Evolutionary conservation across 1,140 invertebrate genomes (phyloP).

Genomic region (Procambarus virginalis): DNA sequence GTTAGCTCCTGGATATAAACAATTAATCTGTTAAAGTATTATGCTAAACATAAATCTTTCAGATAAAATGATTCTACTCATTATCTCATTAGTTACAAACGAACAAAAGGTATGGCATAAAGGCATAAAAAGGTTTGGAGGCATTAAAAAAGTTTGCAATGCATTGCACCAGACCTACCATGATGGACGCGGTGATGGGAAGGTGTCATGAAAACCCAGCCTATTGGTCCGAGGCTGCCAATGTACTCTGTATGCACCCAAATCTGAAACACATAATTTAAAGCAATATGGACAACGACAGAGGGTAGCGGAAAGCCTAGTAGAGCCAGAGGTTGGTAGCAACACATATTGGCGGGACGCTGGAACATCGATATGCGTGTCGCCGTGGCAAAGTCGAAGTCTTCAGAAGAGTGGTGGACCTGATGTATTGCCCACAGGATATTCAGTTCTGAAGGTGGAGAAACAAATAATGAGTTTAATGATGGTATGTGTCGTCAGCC

Average conservation of each 20-base stretch:
- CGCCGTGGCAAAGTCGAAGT: conserved; percentile 92
- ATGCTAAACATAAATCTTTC: too few relatives aligned
- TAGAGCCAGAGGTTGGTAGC: conserved; percentile 89
- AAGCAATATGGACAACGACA: conserved; percentile 80
- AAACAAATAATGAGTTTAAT: too few relatives aligned
- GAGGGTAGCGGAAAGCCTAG: conserved; percentile 83
- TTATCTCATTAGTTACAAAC: too few relatives aligned
- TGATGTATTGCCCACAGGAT: conserved; percentile 96
- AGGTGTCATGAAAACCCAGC: conserved; percentile 78
- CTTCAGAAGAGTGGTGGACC: conserved; percentile 95
- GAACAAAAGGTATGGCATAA: too few relatives aligned
- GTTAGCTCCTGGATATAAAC: conserved; percentile 13
- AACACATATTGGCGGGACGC: conserved; percentile 79
- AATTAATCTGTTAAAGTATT: too few relatives aligned
- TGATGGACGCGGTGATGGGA: conserved; percentile 80
- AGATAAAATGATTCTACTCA: too few relatives aligned
- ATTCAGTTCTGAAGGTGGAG: conserved; percentile 80
- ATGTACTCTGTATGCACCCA: conserved; percentile 77
- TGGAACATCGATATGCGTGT: conserved; percentile 88
- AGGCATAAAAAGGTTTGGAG: too few relatives aligned
- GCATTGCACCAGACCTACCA: conserved; percentile 71
- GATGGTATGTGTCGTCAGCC: too few relatives aligned
- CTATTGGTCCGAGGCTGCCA: conserved; percentile 76
- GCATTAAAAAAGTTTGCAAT: too few relatives aligned
- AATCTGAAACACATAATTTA: conserved; percentile 76